Evolutionary conservation across 1,140 invertebrate species (phyloP).

Genomic region (Lutraria rhynchaena): DNA sequence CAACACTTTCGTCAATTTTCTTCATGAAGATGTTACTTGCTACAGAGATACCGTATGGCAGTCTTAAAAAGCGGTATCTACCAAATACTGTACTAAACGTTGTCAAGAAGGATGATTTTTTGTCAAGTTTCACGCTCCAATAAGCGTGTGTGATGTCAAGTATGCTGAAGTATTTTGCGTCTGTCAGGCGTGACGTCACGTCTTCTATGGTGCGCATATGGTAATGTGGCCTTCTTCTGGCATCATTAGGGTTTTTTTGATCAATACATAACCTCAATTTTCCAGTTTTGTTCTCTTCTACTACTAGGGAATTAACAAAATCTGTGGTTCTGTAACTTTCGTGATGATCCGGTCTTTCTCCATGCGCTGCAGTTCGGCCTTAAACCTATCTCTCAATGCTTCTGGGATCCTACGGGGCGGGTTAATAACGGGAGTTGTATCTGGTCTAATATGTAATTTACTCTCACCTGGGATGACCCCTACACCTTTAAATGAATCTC

Average conservation of each 20-base stretch:
- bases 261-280: constrained; percentile 14
- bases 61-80: not conserved
- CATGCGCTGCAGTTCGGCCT: constrained; percentile 38
- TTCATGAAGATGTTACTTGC: constrained; percentile 72
- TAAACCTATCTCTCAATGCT: not conserved
- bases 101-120: constrained; percentile 66
- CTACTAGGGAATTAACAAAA: constrained; percentile 45
- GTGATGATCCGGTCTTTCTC: constrained; percentile 11
- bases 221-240: constrained; percentile 5
- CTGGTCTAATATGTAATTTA: not conserved
- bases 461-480: not conserved
- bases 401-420: too few species aligned
- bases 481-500: not conserved
- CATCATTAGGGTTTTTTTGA: not conserved
- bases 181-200: constrained; percentile 16
- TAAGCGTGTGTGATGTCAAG: constrained; percentile 76
- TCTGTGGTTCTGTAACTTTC: constrained; percentile 41
- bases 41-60: constrained; percentile 67
- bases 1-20: constrained; percentile 72
- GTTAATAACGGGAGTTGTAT: too few species aligned
- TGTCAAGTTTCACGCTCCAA: constrained; percentile 73
- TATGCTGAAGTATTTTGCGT: constrained; percentile 55
- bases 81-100: constrained; percentile 61
- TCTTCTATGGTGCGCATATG: constrained; percentile 8
- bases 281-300: not conserved